A percentile compares a stretch with the other conserved stretches of the same genome.
These are phyloP conservation scores for Hippoglossus hippoglossus DNA, from an alignment of 2,797 vertebrate species.

Conservation along the genomic window DNA sequence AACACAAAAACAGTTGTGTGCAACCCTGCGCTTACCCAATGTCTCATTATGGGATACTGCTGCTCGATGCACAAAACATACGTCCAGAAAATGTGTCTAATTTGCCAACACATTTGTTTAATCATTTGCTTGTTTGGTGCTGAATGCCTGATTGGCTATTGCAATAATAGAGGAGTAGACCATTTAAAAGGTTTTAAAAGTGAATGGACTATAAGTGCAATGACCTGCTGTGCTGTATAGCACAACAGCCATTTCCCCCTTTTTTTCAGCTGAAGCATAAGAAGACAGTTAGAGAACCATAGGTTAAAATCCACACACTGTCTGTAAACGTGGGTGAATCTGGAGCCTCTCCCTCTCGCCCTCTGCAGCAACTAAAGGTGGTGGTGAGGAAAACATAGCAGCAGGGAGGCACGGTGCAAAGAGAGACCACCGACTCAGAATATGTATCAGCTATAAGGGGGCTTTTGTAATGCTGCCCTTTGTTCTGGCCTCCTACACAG, in stretches of 20 bases:
- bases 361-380: conserved; percentile 24
- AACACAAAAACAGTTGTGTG: conserved; percentile 42
- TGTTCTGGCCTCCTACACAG: conserved; percentile 37
- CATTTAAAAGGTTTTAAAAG: conserved; percentile 25
- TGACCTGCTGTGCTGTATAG: conserved; percentile 1
- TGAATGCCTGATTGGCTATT: conserved; percentile 44
- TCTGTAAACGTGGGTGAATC: conserved; percentile 42
- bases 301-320: conserved; percentile 41
- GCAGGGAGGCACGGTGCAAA: conserved; percentile 2
- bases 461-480: conserved; percentile 39
- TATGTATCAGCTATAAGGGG: conserved; percentile 48
- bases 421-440: conserved; percentile 44
- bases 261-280: conserved; percentile 35
- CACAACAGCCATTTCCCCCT: conserved; percentile 13
- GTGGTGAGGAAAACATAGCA: conserved; percentile 26
- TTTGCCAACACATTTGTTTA: conserved; percentile 56
- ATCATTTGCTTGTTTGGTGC: conserved; percentile 52
- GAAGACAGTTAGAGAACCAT: conserved; percentile 46
- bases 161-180: conserved; percentile 36
- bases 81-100: conserved; percentile 57
- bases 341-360: conserved; percentile 17
- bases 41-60: conserved; percentile 28
- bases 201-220: conserved; percentile 5
- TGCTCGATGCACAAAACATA: conserved; percentile 37
- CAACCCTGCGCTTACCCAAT: conserved; percentile 32